phyloP scores from a whole-genome alignment of 2,888 invertebrate genomes.

The Aspidiotus rigidus region DNA sequence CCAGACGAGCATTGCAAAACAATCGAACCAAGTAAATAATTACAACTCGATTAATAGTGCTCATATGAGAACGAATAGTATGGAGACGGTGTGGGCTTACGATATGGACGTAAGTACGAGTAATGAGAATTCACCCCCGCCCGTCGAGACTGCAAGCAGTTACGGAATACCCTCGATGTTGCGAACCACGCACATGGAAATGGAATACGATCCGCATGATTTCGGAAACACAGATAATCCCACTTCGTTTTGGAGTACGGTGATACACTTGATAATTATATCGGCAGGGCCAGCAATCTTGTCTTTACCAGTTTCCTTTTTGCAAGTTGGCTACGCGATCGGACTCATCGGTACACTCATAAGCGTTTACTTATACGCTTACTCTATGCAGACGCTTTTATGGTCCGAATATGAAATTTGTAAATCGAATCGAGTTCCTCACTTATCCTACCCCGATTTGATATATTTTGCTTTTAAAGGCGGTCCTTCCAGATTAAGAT shows the following conservation, averaged over 20 bases:
- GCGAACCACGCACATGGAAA: constrained; percentile 3
- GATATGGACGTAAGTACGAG: constrained; percentile 12
- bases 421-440: constrained; percentile 16
- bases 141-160: neutral
- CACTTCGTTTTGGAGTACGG: constrained; percentile 26
- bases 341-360: constrained; percentile 6
- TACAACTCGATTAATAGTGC: constrained; percentile 46
- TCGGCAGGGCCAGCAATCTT: constrained; percentile 24
- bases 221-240: constrained; percentile 15
- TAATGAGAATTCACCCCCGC: constrained; percentile 5
- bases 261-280: constrained; percentile 22
- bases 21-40: constrained; percentile 67
- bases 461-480: constrained; percentile 12
- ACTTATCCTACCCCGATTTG: constrained; percentile 15
- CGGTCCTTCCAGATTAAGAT: constrained; percentile 8
- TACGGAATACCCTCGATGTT: constrained; percentile 12
- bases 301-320: constrained; percentile 14
- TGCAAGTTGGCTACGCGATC: constrained; percentile 2
- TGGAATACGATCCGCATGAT: constrained; percentile 23
- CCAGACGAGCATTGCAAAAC: neutral
- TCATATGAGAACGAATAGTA: constrained; percentile 11
- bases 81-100: constrained; percentile 21
- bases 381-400: constrained; percentile 11
- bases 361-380: constrained; percentile 20
- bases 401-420: constrained; percentile 19